Evolutionary conservation across 2,888 invertebrate genomes (phyloP), one percentile per base, ranked within the genome.

Genomic region (Rhodophaea formosa): DNA sequence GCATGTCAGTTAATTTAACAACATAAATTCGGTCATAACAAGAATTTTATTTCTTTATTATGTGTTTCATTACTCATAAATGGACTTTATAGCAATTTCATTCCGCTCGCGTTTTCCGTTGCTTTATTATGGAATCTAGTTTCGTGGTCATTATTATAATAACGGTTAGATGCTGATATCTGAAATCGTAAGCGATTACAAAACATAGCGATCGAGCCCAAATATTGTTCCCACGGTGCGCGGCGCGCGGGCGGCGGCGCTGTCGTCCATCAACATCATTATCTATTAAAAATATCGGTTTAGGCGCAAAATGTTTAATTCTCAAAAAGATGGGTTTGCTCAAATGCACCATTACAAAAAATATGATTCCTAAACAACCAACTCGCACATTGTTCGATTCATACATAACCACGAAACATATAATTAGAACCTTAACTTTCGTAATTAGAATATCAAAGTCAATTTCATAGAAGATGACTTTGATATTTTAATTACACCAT

Each of bases 201-300:
- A 89, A 88, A 88, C 79, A 67, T 67, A 68, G 74, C 74, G 80
- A 80, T 77, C 81, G 84, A 79, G 79, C 84, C 87, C 81, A 88
- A 89, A 87, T 86, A 80, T 82, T 72, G 77, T 90, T 91, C 90
- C 89, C 90, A 90, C 90, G 90, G 80, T 82, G 81, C 69, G 79
- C 78, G 77, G 76, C 72, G 70, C 69, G 69, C 64, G 76, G 75
- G 79, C 72, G 75, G 75, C 73, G 66, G 12, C 77, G 80, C 80
- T 84, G 87, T 87, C 89, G 86, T 88, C 79, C 88, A 88, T 90
- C 89, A 91, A 86, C 83, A 86, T 87, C 84, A 86, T 87, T 89
- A 90, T 90, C 89, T 90, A 88, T 88, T 87, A 90, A 90, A 90
- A 90, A 23, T 23, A 23, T 23, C 23, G 23, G 5, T 23, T 23